phyloP scores from a whole-genome alignment of 2,797 vertebrate species.

The Stomatorhinus walkeri region DNA sequence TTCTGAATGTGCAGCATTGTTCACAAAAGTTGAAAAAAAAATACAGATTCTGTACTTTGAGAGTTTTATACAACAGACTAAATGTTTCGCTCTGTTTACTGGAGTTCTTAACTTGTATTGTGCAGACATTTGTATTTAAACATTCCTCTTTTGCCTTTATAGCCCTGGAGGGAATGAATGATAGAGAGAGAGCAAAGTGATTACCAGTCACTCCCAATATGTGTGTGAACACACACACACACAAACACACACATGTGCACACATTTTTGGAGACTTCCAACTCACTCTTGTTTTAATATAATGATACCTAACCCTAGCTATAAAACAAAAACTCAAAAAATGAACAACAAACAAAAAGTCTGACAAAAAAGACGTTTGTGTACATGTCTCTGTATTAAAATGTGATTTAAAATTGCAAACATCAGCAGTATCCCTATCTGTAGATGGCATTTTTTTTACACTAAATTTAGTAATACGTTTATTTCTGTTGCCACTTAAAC shows the following conservation, averaged over 20 bases:
- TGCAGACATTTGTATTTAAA: constrained; percentile 63
- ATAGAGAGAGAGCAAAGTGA: constrained; percentile 15
- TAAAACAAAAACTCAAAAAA: background rate
- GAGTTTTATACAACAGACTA: constrained; percentile 67
- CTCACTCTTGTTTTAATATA: background rate
- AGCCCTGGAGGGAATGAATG: constrained; percentile 21
- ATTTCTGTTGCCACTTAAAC: background rate
- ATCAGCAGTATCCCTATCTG: background rate
- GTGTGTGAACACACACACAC: background rate
- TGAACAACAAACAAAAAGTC: background rate
- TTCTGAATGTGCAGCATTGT: constrained; percentile 85
- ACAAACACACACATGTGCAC: background rate
- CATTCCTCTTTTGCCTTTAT: constrained; percentile 67
- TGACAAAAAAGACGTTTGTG: background rate
- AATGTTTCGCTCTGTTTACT: constrained; percentile 63
- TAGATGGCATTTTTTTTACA: background rate
- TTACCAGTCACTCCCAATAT: constrained; percentile 30
- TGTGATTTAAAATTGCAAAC: background rate
- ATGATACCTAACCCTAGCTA: background rate
- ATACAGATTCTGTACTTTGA: constrained; percentile 75
- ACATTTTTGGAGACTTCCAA: constrained; percentile 1
- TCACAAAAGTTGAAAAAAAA: constrained; percentile 50
- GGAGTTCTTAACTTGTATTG: constrained; percentile 65
- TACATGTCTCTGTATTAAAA: background rate
- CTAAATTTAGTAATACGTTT: background rate